A percentile compares a stretch with the other conserved stretches of the same genome.
Conservation (phyloP, 2,888 invertebrate genomes). For the Drosophila monieri region DNA sequence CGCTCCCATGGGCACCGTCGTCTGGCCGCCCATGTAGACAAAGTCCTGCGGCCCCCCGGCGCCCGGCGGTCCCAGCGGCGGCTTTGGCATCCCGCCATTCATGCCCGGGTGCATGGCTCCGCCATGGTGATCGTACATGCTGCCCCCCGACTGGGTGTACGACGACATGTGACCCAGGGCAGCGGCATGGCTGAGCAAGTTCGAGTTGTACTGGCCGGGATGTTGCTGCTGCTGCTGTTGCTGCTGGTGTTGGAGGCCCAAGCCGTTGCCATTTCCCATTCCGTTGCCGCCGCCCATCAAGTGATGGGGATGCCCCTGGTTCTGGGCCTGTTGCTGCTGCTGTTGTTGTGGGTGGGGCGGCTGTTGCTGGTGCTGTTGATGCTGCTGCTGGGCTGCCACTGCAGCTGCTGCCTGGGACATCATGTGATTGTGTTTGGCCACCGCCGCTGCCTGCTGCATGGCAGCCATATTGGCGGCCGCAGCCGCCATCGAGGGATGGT, state of each 20-base stretch:
- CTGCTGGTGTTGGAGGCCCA: slow-evolving; percentile 81
- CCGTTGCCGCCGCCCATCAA: slow-evolving; percentile 77
- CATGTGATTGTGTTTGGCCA: slow-evolving; percentile 82
- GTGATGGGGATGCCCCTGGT: slow-evolving; percentile 85
- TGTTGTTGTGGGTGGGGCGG: slow-evolving; percentile 82
- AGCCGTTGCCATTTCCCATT: slow-evolving; percentile 84
- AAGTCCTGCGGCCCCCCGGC: slow-evolving; percentile 80
- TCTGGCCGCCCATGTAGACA: slow-evolving; percentile 83
- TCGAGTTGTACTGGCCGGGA: slow-evolving; percentile 81
- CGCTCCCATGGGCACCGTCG: slow-evolving; percentile 76
- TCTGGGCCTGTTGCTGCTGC: slow-evolving; percentile 82
- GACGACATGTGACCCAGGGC: slow-evolving; percentile 81
- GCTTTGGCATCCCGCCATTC: slow-evolving; percentile 80
- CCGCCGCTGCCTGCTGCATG: slow-evolving; percentile 82
- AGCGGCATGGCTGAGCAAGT: slow-evolving; percentile 82
- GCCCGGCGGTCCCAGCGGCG: slow-evolving; percentile 65
- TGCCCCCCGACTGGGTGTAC: slow-evolving; percentile 81
- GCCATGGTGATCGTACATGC: slow-evolving; percentile 83
- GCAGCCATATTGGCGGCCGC: slow-evolving; percentile 82
- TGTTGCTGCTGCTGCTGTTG: slow-evolving; percentile 61
- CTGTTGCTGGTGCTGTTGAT: slow-evolving; percentile 84
- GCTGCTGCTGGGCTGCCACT: slow-evolving; percentile 83
- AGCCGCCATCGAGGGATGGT: slow-evolving; percentile 80
- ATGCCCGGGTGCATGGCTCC: slow-evolving; percentile 80
- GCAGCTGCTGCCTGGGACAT: slow-evolving; percentile 82